Evolutionary conservation across 2,113 vertebrate genomes (phyloP), one percentile per base, ranked within the genome.

Genomic region (Conger conger): DNA sequence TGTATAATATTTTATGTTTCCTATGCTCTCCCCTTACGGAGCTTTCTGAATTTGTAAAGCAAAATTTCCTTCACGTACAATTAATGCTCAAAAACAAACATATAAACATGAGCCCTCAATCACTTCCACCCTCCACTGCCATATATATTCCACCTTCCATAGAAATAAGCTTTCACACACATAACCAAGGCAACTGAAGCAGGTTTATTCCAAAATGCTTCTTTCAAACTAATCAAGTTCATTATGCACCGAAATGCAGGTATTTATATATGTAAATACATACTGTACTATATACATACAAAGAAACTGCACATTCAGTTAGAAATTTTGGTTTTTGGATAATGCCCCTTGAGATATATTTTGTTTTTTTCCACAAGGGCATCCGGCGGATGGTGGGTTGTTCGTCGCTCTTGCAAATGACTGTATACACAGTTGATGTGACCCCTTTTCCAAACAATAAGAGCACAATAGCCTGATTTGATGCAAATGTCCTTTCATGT

Each of bases 141-240:
- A 30, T 8, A 60, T 3, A 4, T 60, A 60, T 23, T 63, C n/a
- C 68, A 73, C 76, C 33, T 15, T 78, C 36, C 35, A 23, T 16
- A 76, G 17, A 78, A 37, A 78, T 4, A 78, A 38, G 18, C 57
- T 37, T 20, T 38, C 33, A 80, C 27, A 50, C 79, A 33, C 20
- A 50, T 27, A 42, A 35, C 38, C 27, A 50, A 80, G 30, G n/a
- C n/a, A 80, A 50, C 79, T 80, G 79, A 80, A 50, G 23, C 15
- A 13, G 16, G 50, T 84, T 80, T 84, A 68, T 80, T 80, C 76
- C 76, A 79, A 57, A 80, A 60, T 16, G 68, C 68, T 40, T 79
- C 42, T 80, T 80, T n/a, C 79, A 80, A 50, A 27, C 57, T 63
- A 79, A 63, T 2, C 20, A 3, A 27, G 77, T 36, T 84, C 77